phyloP scores from a whole-genome alignment of 2,113 vertebrate species.

The Himantopus leucocephalus region DNA sequence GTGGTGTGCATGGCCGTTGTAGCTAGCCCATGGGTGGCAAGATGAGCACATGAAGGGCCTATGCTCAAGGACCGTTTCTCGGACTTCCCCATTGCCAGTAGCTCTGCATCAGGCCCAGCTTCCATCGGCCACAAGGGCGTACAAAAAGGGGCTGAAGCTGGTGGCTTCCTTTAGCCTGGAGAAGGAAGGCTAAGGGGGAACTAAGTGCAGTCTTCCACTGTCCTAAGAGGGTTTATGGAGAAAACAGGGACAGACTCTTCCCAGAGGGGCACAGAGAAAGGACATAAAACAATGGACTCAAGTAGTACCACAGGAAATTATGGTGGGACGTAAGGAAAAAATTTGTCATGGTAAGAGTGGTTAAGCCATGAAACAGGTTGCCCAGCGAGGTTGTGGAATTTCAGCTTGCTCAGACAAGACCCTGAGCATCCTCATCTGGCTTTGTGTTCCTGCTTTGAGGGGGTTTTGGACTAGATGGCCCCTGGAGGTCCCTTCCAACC shows the following conservation, averaged over 20 bases:
- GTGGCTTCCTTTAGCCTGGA: background rate
- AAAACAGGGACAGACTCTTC: background rate
- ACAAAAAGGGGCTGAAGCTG: background rate
- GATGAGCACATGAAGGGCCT: background rate
- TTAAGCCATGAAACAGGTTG: slow-evolving; percentile 1
- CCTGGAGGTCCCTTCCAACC: background rate
- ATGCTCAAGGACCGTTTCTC: fast-evolving
- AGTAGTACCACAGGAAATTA: background rate
- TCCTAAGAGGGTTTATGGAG: background rate
- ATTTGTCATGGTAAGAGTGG: background rate
- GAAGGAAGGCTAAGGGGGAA: background rate
- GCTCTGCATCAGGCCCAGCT: background rate
- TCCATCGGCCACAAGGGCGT: background rate
- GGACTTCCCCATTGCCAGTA: background rate
- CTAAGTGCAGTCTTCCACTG: background rate
- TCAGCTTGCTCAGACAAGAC: background rate
- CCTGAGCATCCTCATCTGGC: background rate
- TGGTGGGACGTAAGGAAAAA: background rate
- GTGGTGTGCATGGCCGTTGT: fast-evolving
- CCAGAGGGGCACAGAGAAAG: background rate
- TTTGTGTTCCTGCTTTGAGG: background rate
- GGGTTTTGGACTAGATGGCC: background rate
- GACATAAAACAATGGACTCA: background rate
- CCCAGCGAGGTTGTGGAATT: background rate
- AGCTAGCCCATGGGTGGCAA: background rate